These are phyloP conservation scores for Platygyra sinensis DNA, from an alignment of 64 coral and sea anemone genomes.

Conservation along the genomic window DNA sequence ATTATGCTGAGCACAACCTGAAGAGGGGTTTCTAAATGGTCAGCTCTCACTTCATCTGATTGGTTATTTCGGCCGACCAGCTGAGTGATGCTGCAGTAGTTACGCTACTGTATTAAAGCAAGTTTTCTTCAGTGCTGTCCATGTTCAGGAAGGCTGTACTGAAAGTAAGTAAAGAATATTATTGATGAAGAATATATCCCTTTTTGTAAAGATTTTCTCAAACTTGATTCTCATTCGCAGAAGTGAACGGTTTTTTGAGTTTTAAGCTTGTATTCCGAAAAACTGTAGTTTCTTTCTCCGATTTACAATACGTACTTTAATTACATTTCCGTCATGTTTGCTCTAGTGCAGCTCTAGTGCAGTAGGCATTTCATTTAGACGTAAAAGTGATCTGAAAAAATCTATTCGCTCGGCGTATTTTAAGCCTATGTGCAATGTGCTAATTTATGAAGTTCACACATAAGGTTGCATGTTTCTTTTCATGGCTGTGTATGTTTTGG, in stretches of 20 bases:
- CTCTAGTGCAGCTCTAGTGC: no score
- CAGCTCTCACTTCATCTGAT: background rate
- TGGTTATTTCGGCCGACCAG: background rate
- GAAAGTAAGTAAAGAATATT: background rate
- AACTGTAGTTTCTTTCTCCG: no score
- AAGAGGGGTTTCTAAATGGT: background rate
- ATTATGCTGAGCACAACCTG: slow-evolving; percentile 7
- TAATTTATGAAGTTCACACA: no score
- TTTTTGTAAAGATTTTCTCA: background rate
- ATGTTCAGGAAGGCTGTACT: background rate
- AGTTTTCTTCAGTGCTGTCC: background rate
- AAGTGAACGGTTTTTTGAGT: background rate
- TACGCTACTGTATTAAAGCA: background rate
- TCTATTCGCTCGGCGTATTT: no score
- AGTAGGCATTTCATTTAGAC: no score
- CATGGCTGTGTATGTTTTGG: no score
- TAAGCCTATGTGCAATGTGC: no score
- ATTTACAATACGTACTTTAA: no score
- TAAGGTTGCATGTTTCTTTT: no score
- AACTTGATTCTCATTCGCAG: background rate
- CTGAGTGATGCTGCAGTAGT: background rate
- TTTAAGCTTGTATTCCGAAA: no score
- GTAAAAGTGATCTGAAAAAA: no score
- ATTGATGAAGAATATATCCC: background rate
- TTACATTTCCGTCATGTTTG: no score